Evolutionary conservation across 2,888 invertebrate species (phyloP).

Genomic region (Agonum fuliginosum): DNA sequence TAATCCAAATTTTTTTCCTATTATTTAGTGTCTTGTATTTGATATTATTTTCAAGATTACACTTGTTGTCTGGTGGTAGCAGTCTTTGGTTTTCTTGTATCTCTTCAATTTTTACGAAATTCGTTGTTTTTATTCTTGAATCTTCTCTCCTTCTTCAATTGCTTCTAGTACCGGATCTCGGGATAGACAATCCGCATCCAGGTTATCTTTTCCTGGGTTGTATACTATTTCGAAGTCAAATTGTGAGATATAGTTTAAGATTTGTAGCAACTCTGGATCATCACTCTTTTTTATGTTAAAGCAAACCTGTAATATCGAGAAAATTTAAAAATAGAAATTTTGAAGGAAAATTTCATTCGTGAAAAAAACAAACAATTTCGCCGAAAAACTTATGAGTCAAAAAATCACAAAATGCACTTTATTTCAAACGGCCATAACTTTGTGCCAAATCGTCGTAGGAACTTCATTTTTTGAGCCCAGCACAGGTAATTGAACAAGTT

Average conservation of each 20-base stretch:
- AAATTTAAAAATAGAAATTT: conserved; percentile 61
- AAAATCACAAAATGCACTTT: no score
- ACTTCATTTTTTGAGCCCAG: no score
- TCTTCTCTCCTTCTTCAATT: background rate
- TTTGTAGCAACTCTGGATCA: conserved; percentile 24
- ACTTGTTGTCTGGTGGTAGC: background rate
- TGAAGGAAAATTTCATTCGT: conserved; percentile 59
- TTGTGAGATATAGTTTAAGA: conserved; percentile 6
- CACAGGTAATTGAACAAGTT: no score
- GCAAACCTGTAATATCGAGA: conserved; percentile 49
- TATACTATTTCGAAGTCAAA: conserved; percentile 33
- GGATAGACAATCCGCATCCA: conserved; percentile 3
- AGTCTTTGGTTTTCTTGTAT: background rate
- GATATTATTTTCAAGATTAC: background rate
- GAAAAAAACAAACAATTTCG: conserved; percentile 54
- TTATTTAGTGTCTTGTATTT: background rate
- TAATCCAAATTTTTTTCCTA: background rate
- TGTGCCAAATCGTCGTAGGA: no score
- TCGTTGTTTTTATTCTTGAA: conserved; percentile 13
- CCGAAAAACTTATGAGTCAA: no score
- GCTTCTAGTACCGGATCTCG: conserved; percentile 32
- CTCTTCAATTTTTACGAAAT: background rate
- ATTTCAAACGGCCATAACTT: no score
- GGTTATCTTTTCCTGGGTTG: conserved; percentile 16
- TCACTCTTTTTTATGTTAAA: conserved; percentile 13